Evolutionary conservation across 1,140 invertebrate species (phyloP).

Genomic region (Meloidogyne floridensis): DNA sequence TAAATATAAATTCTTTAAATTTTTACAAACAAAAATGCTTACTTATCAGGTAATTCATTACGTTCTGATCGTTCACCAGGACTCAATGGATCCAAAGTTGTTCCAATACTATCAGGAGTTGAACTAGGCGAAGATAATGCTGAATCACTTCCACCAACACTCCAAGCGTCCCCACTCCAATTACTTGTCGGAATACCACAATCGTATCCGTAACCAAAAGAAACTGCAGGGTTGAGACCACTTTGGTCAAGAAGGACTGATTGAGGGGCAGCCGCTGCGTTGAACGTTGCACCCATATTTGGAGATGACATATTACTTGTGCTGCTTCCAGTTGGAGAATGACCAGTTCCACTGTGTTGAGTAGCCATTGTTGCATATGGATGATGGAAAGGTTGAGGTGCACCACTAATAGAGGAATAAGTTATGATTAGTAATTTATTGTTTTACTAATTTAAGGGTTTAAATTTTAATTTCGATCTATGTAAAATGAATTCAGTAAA

Average conservation of each 20-base stretch:
- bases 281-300: neutral
- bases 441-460: too few relatives aligned
- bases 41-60: conserved; percentile 17
- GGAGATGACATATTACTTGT: neutral
- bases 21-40: neutral
- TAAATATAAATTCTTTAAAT: neutral
- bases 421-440: too few relatives aligned
- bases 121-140: conserved; percentile 49
- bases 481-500: too few relatives aligned
- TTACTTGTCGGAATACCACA: conserved; percentile 36
- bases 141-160: conserved; percentile 24
- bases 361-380: neutral
- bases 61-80: conserved; percentile 18
- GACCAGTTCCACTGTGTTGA: neutral
- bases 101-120: conserved; percentile 50
- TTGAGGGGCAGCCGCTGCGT: conserved; percentile 21
- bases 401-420: neutral
- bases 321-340: neutral
- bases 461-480: too few relatives aligned
- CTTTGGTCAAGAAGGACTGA: conserved; percentile 33
- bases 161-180: conserved; percentile 31
- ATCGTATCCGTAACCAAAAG: conserved; percentile 38
- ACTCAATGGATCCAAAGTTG: conserved; percentile 31
- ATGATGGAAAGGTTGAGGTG: neutral
- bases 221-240: conserved; percentile 26